phyloP scores from a whole-genome alignment of 1,140 invertebrate genomes.

The Phymorhynchus buccinoides region DNA sequence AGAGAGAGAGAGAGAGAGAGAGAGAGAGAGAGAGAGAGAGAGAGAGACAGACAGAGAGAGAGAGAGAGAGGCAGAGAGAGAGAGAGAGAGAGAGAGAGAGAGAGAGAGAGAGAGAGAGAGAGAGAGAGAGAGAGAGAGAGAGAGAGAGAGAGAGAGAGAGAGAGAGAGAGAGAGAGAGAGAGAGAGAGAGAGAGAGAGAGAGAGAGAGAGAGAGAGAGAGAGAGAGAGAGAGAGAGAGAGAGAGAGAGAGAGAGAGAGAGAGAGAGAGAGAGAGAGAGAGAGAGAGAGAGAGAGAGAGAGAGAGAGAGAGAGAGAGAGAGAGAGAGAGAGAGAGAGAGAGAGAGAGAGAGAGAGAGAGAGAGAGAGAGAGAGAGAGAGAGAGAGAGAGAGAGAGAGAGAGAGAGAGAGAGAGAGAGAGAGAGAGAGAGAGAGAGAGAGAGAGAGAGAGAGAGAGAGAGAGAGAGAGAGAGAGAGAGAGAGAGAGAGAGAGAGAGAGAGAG shows the following conservation, averaged over 20 bases:
- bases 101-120: not conserved
- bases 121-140: not conserved
- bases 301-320: not conserved
- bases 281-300: not conserved
- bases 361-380: not conserved
- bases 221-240: conserved; percentile 9
- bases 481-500: conserved; percentile 8
- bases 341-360: not conserved
- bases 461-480: conserved; percentile 31
- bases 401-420: conserved; percentile 28
- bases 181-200: not conserved
- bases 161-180: not conserved
- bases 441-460: not conserved
- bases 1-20: no score
- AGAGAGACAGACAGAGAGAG: no score
- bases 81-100: not conserved
- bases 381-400: not conserved
- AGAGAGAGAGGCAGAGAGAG: no score
- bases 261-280: not conserved
- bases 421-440: conserved; percentile 28
- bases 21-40: no score
- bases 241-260: conserved; percentile 13
- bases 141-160: not conserved
- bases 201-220: not conserved
- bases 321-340: not conserved